phyloP scores from a whole-genome alignment of 1,140 invertebrate genomes.

The Trachymyrmex cornetzi region DNA sequence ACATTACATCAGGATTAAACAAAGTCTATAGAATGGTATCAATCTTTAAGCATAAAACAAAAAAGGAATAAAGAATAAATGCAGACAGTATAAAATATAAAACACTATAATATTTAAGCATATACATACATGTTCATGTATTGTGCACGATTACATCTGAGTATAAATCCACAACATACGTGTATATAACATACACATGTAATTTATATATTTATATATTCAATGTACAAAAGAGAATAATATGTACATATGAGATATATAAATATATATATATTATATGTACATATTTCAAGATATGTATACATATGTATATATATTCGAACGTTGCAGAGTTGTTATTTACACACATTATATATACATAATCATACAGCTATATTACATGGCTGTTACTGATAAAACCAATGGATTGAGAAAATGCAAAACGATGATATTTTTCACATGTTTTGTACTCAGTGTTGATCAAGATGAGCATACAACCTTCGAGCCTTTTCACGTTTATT shows the following conservation, averaged over 20 bases:
- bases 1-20: constrained; percentile 12
- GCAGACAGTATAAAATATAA: constrained; percentile 51
- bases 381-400: constrained; percentile 8
- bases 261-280: not conserved
- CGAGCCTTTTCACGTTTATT: constrained; percentile 96
- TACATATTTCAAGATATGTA: no score
- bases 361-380: constrained; percentile 48
- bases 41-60: not conserved
- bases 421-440: constrained; percentile 8
- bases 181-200: not conserved
- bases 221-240: no score
- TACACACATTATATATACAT: constrained; percentile 22
- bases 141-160: constrained; percentile 50
- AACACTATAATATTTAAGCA: constrained; percentile 65
- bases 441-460: constrained; percentile 88
- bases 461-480: constrained; percentile 92
- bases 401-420: not conserved
- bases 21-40: not conserved
- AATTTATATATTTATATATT: no score
- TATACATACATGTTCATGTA: constrained; percentile 55
- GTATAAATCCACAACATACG: constrained; percentile 35
- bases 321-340: not conserved
- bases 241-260: not conserved
- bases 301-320: not conserved
- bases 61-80: constrained; percentile 14